Percentiles rank a stretch among this genome's conserved stretches.
Conservation (phyloP, 2,888 invertebrate species). For the Eudasyphora cyanicolor region DNA sequence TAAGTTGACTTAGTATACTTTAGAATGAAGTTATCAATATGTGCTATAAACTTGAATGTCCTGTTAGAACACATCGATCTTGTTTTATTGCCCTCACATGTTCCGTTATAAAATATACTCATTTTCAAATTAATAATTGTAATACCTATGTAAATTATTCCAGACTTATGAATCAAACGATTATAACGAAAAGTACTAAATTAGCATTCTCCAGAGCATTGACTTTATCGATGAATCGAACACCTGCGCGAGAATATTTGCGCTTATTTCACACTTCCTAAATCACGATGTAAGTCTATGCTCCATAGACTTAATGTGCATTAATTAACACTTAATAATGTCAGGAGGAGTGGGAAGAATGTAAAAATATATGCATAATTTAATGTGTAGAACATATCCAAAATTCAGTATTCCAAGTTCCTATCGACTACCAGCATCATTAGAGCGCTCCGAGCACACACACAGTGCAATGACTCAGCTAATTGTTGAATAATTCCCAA, state of each 20-base stretch:
- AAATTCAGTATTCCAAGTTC: background rate
- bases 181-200: too few relatives aligned
- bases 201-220: background rate
- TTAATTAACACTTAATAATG: slow-evolving; percentile 18
- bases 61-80: too few relatives aligned
- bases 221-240: background rate
- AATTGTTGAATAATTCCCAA: slow-evolving; percentile 44
- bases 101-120: too few relatives aligned
- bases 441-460: background rate
- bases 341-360: background rate
- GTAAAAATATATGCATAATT: too few relatives aligned
- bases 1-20: too few relatives aligned
- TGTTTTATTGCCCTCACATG: too few relatives aligned
- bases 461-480: slow-evolving; percentile 3
- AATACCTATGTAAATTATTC: too few relatives aligned
- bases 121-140: too few relatives aligned
- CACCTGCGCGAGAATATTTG: background rate
- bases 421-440: background rate
- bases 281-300: background rate
- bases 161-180: too few relatives aligned
- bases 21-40: too few relatives aligned
- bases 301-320: background rate
- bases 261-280: background rate
- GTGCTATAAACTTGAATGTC: too few relatives aligned
- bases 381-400: too few relatives aligned